These are phyloP conservation scores for Simalia tracyae DNA, from an alignment of 2,797 vertebrate species.

Conservation along the genomic window DNA sequence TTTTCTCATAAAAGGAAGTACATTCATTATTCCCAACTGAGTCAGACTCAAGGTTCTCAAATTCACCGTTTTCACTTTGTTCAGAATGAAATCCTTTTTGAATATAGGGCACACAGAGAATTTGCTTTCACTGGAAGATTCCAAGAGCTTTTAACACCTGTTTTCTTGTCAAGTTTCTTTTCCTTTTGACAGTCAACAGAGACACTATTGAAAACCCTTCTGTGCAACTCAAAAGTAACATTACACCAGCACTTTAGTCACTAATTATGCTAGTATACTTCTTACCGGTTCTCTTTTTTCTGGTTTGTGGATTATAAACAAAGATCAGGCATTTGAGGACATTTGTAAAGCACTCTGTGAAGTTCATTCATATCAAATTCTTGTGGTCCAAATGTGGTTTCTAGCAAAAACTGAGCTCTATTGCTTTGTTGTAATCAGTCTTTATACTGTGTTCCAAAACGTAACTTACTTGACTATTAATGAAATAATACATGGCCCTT, in stretches of 20 bases:
- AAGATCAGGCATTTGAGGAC: conserved; percentile 40
- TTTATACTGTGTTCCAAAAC: conserved; percentile 34
- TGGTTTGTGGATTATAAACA: conserved; percentile 48
- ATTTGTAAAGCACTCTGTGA: conserved; percentile 65
- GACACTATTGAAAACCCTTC: conserved; percentile 45
- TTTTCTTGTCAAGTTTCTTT: conserved; percentile 52
- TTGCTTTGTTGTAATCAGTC: conserved; percentile 49
- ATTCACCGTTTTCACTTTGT: conserved; percentile 60
- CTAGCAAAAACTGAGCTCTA: conserved; percentile 48
- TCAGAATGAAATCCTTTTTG: conserved; percentile 54
- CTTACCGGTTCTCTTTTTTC: conserved; percentile 50
- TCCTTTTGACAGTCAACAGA: conserved; percentile 15
- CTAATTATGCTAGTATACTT: conserved; percentile 27
- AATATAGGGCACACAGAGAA: conserved; percentile 41
- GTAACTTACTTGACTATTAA: not conserved
- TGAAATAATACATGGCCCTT: not conserved
- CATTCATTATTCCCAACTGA: conserved; percentile 52
- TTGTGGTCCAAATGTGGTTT: conserved; percentile 56
- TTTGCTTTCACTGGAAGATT: conserved; percentile 52
- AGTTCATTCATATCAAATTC: conserved; percentile 54
- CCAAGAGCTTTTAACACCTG: conserved; percentile 62
- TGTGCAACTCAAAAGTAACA: conserved; percentile 47
- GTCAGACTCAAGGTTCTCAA: conserved; percentile 60
- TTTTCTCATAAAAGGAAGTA: conserved; percentile 55
- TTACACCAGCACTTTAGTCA: conserved; percentile 41